Percentiles rank a stretch among this genome's conserved stretches.
These are phyloP conservation scores for Nesogale talazaci DNA, from an alignment of 2,113 vertebrate species.

Conservation along the genomic window DNA sequence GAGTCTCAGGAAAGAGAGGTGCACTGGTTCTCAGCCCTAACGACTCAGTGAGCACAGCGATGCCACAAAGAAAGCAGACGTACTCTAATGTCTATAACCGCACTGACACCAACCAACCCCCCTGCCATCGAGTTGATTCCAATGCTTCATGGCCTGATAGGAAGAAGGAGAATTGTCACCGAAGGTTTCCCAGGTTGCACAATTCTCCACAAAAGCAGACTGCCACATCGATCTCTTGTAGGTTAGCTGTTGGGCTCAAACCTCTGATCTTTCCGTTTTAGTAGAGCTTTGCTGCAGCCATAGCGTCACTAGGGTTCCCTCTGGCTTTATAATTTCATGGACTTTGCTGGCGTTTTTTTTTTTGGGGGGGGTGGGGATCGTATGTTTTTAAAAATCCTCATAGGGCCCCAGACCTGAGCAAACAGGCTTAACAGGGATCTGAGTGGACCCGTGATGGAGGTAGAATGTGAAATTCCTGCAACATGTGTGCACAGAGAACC, in stretches of 20 bases:
- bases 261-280: neutral
- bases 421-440: neutral
- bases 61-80: neutral
- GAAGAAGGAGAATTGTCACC: neutral
- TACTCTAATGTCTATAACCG: neutral
- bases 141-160: no score
- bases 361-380: neutral
- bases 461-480: constrained; percentile 34
- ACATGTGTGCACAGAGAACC: neutral
- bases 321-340: neutral
- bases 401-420: neutral
- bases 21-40: constrained; percentile 1
- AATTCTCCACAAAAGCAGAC: neutral
- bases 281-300: no score
- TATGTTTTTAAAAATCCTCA: neutral
- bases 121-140: no score
- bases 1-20: neutral
- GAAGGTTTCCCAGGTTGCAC: neutral
- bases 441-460: neutral
- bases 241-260: neutral
- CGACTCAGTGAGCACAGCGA: constrained; percentile 21
- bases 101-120: no score
- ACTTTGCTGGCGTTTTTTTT: neutral
- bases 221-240: neutral
- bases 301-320: no score